Conservation (phyloP, 2,113 vertebrate genomes). For the Phycodurus eques region DNA sequence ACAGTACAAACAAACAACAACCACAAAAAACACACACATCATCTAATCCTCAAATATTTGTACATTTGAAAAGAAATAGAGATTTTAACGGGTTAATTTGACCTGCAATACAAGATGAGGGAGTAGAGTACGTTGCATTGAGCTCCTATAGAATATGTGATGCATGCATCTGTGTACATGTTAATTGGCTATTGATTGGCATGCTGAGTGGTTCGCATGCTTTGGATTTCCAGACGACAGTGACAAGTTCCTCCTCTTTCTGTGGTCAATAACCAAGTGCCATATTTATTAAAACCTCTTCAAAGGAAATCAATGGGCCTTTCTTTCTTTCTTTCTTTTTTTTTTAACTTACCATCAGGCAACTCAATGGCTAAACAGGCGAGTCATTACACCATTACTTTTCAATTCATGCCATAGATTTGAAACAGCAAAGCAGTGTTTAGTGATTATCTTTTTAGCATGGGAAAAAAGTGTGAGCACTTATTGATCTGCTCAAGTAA, state of each 20-base stretch:
- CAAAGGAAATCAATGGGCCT: slow-evolving; percentile 34
- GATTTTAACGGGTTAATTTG: not conserved
- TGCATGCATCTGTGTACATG: slow-evolving; percentile 38
- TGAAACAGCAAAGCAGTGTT: slow-evolving; percentile 14
- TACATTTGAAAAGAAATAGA: not conserved
- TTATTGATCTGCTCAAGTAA: not conserved
- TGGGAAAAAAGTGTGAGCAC: not conserved
- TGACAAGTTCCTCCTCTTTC: not conserved
- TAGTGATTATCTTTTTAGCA: slow-evolving; percentile 4
- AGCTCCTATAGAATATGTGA: slow-evolving; percentile 1
- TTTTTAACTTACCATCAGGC: slow-evolving; percentile 21
- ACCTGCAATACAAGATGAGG: not conserved
- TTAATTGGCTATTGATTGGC: slow-evolving; percentile 57
- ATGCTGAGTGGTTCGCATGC: slow-evolving; percentile 15
- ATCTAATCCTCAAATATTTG: not conserved
- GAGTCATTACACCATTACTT: slow-evolving; percentile 15
- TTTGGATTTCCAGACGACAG: slow-evolving; percentile 13
- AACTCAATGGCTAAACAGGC: slow-evolving; percentile 34
- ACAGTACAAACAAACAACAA: too few species aligned
- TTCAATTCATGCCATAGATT: slow-evolving; percentile 27
- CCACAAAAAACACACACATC: not conserved
- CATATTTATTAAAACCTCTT: slow-evolving; percentile 51
- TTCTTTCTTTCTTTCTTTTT: slow-evolving; percentile 8
- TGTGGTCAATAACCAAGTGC: slow-evolving; percentile 35
- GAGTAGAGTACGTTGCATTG: not conserved